These are phyloP conservation scores for Taphrorychus bicolor DNA, from an alignment of 2,888 invertebrate species.

Conservation along the genomic window DNA sequence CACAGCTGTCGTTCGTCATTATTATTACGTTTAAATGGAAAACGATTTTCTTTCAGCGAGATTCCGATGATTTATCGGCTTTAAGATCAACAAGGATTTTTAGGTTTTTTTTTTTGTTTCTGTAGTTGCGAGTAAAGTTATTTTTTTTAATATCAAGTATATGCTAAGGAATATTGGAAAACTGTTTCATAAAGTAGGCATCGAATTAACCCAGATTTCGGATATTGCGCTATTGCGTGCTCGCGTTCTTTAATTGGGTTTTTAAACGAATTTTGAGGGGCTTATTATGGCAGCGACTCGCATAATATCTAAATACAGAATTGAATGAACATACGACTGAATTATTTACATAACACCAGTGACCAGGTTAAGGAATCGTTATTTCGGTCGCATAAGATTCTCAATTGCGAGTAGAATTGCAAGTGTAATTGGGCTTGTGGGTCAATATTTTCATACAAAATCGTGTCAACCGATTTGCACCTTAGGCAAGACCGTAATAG, in stretches of 20 bases:
- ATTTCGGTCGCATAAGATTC: background rate
- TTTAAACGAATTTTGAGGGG: slow-evolving; percentile 1
- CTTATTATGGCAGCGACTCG: background rate
- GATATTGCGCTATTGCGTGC: slow-evolving; percentile 9
- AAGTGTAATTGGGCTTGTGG: background rate
- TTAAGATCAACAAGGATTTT: background rate
- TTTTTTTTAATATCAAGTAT: background rate
- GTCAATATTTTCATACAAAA: background rate
- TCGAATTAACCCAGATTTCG: slow-evolving; percentile 17
- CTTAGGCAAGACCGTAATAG: too few species aligned
- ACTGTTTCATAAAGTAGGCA: background rate
- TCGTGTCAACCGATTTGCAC: background rate
- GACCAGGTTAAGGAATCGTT: background rate
- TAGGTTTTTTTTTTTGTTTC: background rate
- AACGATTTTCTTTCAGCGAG: background rate
- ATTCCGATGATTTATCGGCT: background rate
- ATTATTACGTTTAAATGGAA: slow-evolving; percentile 5
- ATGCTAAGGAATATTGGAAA: background rate
- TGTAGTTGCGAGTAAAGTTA: background rate
- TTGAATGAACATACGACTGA: background rate
- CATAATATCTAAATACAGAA: background rate
- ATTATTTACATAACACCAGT: background rate
- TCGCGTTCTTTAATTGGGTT: slow-evolving; percentile 6
- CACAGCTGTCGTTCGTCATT: slow-evolving; percentile 10
- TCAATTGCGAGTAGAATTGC: background rate